These are phyloP conservation scores for Pseudomyrmex sp. DNA, from an alignment of 1,140 invertebrate genomes.

Conservation along the genomic window DNA sequence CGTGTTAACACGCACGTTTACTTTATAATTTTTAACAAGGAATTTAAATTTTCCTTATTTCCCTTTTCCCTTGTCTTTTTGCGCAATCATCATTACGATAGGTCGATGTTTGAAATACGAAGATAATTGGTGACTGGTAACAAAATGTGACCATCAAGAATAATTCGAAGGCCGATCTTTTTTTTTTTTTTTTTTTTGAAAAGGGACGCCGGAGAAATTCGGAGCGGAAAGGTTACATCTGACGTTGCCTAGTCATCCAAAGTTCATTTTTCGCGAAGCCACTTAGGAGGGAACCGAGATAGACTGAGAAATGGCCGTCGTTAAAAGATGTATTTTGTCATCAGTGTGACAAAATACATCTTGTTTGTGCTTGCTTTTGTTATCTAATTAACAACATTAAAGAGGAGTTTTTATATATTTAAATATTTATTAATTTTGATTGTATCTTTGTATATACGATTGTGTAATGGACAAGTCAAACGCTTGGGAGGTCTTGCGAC, in stretches of 20 bases:
- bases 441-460: neutral
- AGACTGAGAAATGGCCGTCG: constrained; percentile 16
- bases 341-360: constrained; percentile 7
- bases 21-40: neutral
- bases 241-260: constrained; percentile 69
- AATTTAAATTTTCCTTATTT: constrained; percentile 13
- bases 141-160: constrained; percentile 8
- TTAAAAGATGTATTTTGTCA: constrained; percentile 10
- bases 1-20: neutral
- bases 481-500: neutral
- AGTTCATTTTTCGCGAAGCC: constrained; percentile 74
- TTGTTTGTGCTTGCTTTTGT: neutral
- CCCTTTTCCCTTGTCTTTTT: neutral
- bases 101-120: constrained; percentile 11
- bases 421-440: neutral
- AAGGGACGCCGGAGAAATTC: constrained; percentile 36
- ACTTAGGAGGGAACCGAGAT: constrained; percentile 18
- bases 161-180: constrained; percentile 45
- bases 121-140: constrained; percentile 36
- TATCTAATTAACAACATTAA: constrained; percentile 9
- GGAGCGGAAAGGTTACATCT: constrained; percentile 58
- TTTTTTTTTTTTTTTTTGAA: neutral
- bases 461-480: neutral
- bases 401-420: neutral
- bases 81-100: constrained; percentile 46